Evolutionary conservation across 2,888 invertebrate species (phyloP).

Genomic region (Cybosia mesomella): DNA sequence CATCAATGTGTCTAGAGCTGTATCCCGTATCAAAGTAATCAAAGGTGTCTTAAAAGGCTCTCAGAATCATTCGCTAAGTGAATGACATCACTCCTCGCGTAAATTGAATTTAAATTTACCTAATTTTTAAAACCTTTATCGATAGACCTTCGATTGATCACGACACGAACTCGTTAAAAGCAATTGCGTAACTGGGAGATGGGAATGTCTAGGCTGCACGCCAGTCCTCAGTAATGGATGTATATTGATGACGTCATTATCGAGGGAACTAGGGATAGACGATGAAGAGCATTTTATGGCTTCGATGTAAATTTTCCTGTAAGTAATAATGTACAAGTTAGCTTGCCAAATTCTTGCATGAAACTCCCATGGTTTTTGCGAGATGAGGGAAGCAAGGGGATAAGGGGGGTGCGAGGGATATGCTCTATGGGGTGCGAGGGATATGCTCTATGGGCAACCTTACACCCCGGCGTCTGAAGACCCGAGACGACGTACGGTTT

Average conservation of each 20-base stretch:
- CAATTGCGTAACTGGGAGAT: conserved; percentile 24
- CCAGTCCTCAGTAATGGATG: conserved; percentile 33
- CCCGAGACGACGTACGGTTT: no score
- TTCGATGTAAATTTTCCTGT: neutral
- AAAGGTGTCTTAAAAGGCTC: conserved; percentile 24
- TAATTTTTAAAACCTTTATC: conserved; percentile 46
- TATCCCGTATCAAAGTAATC: conserved; percentile 13
- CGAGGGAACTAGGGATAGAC: conserved; percentile 17
- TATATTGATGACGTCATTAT: conserved; percentile 35
- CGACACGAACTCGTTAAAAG: conserved; percentile 22
- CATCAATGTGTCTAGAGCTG: conserved; percentile 15
- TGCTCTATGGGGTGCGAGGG: no score
- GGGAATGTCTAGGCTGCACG: conserved; percentile 23
- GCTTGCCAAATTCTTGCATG: no score
- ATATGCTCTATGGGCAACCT: no score
- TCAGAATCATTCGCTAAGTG: conserved; percentile 10
- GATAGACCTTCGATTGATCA: conserved; percentile 27
- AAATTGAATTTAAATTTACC: conserved; percentile 45
- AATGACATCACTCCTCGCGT: conserved; percentile 10
- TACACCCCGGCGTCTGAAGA: no score
- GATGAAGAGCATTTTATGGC: neutral
- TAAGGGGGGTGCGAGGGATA: no score
- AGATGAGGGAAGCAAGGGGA: no score
- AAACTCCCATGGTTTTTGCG: no score
- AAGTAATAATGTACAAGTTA: neutral